Base-by-base conservation (phyloP, 2,888 invertebrate genomes). In the Amphipoea oculea region DNA sequence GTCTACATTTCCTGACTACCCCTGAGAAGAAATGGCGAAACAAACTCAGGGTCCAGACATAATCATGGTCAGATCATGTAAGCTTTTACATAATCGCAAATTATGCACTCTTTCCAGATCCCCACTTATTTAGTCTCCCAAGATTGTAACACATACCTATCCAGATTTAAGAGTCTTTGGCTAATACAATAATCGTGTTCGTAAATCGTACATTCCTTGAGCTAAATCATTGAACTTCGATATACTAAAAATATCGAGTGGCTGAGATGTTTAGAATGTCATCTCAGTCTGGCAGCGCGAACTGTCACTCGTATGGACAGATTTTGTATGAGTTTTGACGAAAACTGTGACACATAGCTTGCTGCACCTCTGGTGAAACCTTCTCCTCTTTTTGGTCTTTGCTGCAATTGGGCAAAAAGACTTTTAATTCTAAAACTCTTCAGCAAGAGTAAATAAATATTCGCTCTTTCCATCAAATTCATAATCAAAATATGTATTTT, bases 191-290 rank as follows among this genome's bases (percentile, higher is more conserved):
- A 6, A 72, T 72, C 54, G 23, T 40, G 42, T 51, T 65, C 62
- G 12, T 51, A 68, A 76, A 82, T 86, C 82, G 62, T 23, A 70
- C 62, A 82, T 83, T 83, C 86, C 63, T 67, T 40, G 85, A 69
- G 57, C 70, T 82, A 83, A 83, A 86, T 86, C 82, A 82, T 71
- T 86, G 79, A 87, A 87, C 85, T 85, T 71, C 73, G 65, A 77
- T 86, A 57, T 40, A 68, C 83, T 86, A 86, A 73, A 86, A 83
- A 80, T 80, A 84, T 65, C 68, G 20, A 60, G 14, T 57, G 12
- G 68, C 7, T 62, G 63, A 51, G n/a, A 42, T 67, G 45, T 40
- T 67, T 29, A 72, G 48, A 82, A 68, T 63, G 63, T 65, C 57
- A 51, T 66, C n/a, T 54, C 23, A n/a, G 14, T 79, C 60, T 70